Evolutionary conservation across 2,888 invertebrate species (phyloP).

Genomic region (Atrina japonica): DNA sequence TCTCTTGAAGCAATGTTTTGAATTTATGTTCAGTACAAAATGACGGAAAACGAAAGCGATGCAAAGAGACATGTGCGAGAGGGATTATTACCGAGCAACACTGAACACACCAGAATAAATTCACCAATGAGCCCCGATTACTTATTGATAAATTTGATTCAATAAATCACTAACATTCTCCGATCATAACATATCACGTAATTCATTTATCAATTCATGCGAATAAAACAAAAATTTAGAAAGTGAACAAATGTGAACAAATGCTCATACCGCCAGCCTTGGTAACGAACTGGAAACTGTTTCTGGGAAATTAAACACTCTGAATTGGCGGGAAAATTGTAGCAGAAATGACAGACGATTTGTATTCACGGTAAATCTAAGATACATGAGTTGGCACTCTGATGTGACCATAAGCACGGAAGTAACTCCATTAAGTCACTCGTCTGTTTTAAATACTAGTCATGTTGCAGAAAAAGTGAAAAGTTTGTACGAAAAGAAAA

Average conservation of each 20-base stretch:
- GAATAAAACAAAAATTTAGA: constrained; percentile 10
- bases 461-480: constrained; percentile 2
- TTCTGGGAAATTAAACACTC: constrained; percentile 40
- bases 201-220: constrained; percentile 10
- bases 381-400: constrained; percentile 27
- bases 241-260: constrained; percentile 37
- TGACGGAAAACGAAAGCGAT: too few relatives aligned
- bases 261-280: constrained; percentile 29
- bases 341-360: constrained; percentile 17
- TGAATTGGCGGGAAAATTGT: constrained; percentile 30
- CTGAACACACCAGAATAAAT: too few relatives aligned
- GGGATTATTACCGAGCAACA: too few relatives aligned
- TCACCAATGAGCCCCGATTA: too few relatives aligned
- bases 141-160: too few relatives aligned
- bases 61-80: too few relatives aligned
- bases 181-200: too few relatives aligned
- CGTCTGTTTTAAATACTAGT: constrained; percentile 17
- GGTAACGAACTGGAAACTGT: constrained; percentile 40
- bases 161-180: too few relatives aligned
- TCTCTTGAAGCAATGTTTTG: too few relatives aligned
- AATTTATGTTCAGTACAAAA: too few relatives aligned
- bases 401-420: constrained; percentile 22
- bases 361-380: constrained; percentile 28
- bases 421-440: constrained; percentile 23
- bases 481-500: too few relatives aligned